A percentile compares a stretch with the other conserved stretches of the same genome.
These are phyloP conservation scores for Electrona antarctica DNA, from an alignment of 2,113 vertebrate genomes.

Conservation along the genomic window DNA sequence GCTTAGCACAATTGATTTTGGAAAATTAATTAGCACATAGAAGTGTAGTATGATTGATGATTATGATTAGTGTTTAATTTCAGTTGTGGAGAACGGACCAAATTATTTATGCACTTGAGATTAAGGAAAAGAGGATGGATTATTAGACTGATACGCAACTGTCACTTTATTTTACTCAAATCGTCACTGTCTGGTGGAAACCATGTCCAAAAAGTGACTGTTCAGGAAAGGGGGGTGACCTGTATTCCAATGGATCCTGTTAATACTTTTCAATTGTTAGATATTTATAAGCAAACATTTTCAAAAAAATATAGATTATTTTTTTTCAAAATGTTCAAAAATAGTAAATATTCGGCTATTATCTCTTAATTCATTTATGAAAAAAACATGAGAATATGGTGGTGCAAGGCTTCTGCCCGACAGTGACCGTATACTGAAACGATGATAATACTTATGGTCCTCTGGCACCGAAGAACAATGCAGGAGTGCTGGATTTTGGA, in stretches of 20 bases:
- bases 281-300: no score
- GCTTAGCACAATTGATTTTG: constrained; percentile 40
- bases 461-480: constrained; percentile 38
- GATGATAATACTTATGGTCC: constrained; percentile 41
- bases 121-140: constrained; percentile 17
- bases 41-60: neutral
- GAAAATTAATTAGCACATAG: constrained; percentile 16
- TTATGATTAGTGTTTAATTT: neutral
- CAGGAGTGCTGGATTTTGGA: constrained; percentile 39
- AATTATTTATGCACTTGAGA: constrained; percentile 53
- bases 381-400: no score
- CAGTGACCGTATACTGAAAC: constrained; percentile 9
- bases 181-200: no score
- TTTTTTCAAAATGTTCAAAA: no score
- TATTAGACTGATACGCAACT: constrained; percentile 48
- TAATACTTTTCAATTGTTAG: no score
- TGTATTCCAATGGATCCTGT: no score
- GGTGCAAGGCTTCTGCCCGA: no score
- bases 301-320: no score
- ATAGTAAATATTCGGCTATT: no score
- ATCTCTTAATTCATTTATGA: no score
- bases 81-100: constrained; percentile 51
- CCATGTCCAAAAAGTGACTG: no score
- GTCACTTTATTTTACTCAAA: constrained; percentile 64
- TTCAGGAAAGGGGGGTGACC: no score